Conservation (phyloP, 2,113 vertebrate genomes). For the Myodes glareolus region DNA sequence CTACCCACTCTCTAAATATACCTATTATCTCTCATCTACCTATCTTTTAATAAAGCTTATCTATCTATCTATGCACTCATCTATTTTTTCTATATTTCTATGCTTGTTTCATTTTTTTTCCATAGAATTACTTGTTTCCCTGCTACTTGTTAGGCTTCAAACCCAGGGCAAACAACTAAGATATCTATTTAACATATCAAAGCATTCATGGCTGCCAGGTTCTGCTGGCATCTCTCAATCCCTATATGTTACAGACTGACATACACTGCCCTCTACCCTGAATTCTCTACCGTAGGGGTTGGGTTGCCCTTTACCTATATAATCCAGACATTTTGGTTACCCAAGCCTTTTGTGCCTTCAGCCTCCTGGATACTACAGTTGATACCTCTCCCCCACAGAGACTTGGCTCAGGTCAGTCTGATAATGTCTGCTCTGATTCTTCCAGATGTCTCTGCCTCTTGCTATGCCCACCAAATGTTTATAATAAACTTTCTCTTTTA, state of each 20-base stretch:
- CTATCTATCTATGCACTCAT: not conserved
- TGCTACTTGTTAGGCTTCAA: not conserved
- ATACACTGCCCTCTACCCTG: not conserved
- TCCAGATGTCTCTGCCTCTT: not conserved
- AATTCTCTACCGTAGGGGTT: not conserved
- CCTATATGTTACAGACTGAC: not conserved
- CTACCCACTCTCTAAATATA: not conserved
- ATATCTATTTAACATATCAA: not conserved
- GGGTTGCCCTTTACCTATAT: not conserved
- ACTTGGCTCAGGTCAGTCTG: not conserved
- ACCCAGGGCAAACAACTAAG: not conserved
- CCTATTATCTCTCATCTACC: not conserved
- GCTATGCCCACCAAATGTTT: not conserved
- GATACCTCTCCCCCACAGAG: not conserved
- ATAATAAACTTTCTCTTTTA: not conserved
- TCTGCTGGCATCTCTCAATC: not conserved
- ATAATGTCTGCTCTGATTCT: not conserved
- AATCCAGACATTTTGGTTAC: not conserved
- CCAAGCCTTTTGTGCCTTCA: not conserved
- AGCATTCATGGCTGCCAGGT: not conserved
- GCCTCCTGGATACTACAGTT: not conserved
- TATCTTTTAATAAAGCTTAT: not conserved
- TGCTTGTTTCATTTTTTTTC: not conserved
- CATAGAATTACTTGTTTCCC: not conserved
- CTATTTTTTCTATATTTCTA: not conserved